phyloP scores from a whole-genome alignment of 2,797 vertebrate genomes.

The Ctenochaetus hawaiiensis region DNA sequence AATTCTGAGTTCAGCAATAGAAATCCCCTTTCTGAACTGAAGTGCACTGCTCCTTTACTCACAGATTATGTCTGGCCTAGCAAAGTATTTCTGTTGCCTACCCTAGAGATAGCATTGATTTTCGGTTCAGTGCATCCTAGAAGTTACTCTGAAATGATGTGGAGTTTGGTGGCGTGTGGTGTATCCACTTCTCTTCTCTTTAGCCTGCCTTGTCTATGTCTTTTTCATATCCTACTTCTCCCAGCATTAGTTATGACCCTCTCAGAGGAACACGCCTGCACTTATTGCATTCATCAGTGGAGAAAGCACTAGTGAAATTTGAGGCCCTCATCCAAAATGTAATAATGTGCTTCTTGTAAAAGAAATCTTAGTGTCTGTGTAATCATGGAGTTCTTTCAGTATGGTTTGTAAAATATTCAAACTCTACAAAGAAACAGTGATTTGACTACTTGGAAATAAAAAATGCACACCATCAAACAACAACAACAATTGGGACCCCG shows the following conservation, averaged over 20 bases:
- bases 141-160: neutral
- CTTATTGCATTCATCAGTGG: neutral
- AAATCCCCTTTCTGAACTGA: neutral
- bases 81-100: neutral
- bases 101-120: neutral
- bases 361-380: neutral
- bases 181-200: neutral
- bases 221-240: constrained; percentile 8
- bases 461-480: neutral
- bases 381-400: neutral
- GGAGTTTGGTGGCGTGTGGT: neutral
- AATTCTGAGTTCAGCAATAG: neutral
- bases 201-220: neutral
- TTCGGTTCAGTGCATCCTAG: neutral
- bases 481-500: neutral
- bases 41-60: neutral
- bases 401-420: neutral
- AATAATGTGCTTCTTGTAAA: neutral
- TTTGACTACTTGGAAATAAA: neutral
- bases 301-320: neutral
- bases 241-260: neutral
- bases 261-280: constrained; percentile 2
- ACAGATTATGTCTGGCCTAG: neutral
- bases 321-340: neutral
- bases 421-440: neutral